A percentile compares a stretch with the other conserved stretches of the same genome.
Conservation (phyloP, 2,888 invertebrate species). For the Glyphotaelius pellucidus region DNA sequence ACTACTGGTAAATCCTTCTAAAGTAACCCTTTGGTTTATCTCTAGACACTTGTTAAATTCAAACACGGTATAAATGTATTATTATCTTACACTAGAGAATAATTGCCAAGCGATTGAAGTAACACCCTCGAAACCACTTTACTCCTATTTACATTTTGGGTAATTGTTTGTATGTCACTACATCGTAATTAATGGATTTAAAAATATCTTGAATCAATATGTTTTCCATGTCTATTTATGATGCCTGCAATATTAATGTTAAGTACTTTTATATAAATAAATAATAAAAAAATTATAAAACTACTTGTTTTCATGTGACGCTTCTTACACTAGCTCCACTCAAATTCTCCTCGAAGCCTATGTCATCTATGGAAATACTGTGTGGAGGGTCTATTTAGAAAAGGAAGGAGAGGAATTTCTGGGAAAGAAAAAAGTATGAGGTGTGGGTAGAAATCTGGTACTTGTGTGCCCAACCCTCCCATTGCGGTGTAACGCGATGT, state of each 20-base stretch:
- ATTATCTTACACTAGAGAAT: background rate
- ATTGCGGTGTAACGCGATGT: too few relatives aligned
- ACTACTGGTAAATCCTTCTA: slow-evolving; percentile 38
- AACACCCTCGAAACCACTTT: background rate
- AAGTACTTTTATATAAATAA: background rate
- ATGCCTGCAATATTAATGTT: background rate
- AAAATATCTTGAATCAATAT: background rate
- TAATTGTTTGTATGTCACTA: background rate
- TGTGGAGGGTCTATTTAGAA: too few relatives aligned
- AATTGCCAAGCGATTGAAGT: background rate
- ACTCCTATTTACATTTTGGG: background rate
- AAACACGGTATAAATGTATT: background rate
- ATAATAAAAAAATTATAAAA: background rate
- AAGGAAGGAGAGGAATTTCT: too few relatives aligned
- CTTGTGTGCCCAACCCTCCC: too few relatives aligned
- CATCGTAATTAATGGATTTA: too few relatives aligned
- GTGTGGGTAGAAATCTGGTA: too few relatives aligned
- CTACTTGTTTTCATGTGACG: background rate
- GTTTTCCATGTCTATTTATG: background rate
- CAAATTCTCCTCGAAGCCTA: too few relatives aligned
- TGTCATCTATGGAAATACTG: too few relatives aligned
- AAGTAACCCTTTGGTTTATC: background rate
- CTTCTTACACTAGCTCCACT: too few relatives aligned
- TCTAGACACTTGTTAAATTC: background rate
- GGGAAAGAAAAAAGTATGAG: too few relatives aligned